Conservation (phyloP, 37 sponge, comb jelly and placozoan species). For the Spongia lamella region DNA sequence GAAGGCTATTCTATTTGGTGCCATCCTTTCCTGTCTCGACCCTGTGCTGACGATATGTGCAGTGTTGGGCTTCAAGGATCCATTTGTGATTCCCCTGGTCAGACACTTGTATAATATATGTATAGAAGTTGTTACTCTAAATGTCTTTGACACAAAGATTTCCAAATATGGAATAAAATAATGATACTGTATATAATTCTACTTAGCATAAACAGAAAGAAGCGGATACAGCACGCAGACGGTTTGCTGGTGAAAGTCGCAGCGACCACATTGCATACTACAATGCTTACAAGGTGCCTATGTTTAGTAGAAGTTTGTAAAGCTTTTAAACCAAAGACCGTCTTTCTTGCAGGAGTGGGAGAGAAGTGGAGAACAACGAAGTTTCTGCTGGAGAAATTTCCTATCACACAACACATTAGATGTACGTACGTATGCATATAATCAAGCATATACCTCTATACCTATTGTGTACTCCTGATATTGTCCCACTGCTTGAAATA, state of each 20-base stretch:
- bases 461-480: background rate
- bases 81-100: constrained; percentile 77
- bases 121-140: background rate
- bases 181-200: no score
- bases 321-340: background rate
- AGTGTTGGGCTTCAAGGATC: constrained; percentile 78
- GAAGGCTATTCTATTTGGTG: constrained; percentile 83
- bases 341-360: constrained; percentile 54
- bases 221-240: constrained; percentile 55
- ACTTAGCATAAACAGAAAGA: constrained; percentile 66
- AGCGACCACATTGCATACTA: constrained; percentile 78
- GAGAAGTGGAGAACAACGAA: constrained; percentile 33
- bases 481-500: background rate
- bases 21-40: constrained; percentile 81
- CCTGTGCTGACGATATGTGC: constrained; percentile 77
- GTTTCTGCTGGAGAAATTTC: constrained; percentile 80
- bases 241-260: constrained; percentile 50
- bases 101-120: constrained; percentile 8
- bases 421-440: constrained; percentile 31
- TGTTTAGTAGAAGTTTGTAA: no score
- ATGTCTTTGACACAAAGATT: background rate
- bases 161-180: no score
- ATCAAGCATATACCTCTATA: background rate
- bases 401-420: constrained; percentile 66
- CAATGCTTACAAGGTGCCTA: constrained; percentile 60